Evolutionary conservation across 2,888 invertebrate genomes (phyloP), one percentile per base, ranked within the genome.

Genomic region (Idaea aversata): DNA sequence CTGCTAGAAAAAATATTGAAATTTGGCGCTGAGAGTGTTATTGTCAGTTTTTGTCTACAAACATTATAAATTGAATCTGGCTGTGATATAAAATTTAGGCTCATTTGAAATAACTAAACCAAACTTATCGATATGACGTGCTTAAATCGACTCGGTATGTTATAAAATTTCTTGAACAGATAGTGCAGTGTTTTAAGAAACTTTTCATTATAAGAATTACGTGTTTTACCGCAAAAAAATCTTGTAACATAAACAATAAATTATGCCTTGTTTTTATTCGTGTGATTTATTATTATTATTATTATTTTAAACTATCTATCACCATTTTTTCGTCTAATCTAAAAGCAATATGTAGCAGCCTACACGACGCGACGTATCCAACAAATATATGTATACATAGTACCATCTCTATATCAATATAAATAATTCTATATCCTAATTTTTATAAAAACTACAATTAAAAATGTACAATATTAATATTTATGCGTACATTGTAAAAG

Each of bases 401-500:
- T 72, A 79, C 76, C 75, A 76, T 85, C 77, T 88, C 82, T 88
- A 85, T 86, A 76, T 84, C 77, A 75, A 84, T 89, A 90, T 91
- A 91, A 90, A 92, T 91, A 91, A 79, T 78, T 87, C 83, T 91
- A 90, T 87, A 74, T 74, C 88, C 90, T 47, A 47, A 91, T 59
- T 71, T 77, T 85, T 89, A 90, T 84, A 91, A 91, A 91, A 91
- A 84, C 88, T 89, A 90, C 83, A 77, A 77, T 90, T 88, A 87
- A 87, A 88, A 79, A 87, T 90, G 89, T 91, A 91, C 91, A 59
- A 59, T 84, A 85, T 86, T 87, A 87, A 79, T 86, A 74, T 90
- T 89, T 90, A 90, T 89, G 88, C 88, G 87, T 90, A 90, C 82
- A 76, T 88, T 91, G 90, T 91, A 91, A 89, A 90, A 86, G 90